Percentiles rank a stretch among this genome's conserved stretches.
Evolutionary conservation across 2,888 invertebrate genomes (phyloP).

Genomic region (Gortyna flavago): DNA sequence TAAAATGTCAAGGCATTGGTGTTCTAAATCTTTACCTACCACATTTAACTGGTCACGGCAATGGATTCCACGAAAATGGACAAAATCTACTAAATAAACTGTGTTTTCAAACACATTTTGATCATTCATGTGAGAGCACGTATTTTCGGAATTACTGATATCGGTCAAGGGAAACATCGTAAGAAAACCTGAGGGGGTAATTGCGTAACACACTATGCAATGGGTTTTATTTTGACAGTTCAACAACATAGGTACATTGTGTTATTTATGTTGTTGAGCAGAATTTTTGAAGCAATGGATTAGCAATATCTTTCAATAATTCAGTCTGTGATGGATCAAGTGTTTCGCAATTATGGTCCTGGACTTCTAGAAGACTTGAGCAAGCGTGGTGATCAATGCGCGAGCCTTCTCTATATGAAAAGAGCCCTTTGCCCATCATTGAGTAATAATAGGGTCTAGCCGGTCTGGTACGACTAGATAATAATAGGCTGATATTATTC

Average conservation of each 20-base stretch:
- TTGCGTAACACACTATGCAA: too few species aligned
- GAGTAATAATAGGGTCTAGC: neutral
- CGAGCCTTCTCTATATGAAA: neutral
- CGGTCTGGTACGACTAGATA: neutral
- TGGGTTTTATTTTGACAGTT: too few species aligned
- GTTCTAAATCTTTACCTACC: neutral
- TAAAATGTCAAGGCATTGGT: constrained; percentile 21
- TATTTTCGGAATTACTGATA: neutral
- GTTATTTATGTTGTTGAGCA: too few species aligned
- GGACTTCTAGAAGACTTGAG: too few species aligned
- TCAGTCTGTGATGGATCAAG: too few species aligned
- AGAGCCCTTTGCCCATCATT: neutral
- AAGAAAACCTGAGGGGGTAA: neutral
- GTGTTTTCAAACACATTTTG: neutral
- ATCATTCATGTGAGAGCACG: neutral
- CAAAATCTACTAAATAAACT: neutral
- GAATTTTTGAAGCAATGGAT: too few species aligned
- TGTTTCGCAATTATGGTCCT: too few species aligned
- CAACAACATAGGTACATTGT: too few species aligned
- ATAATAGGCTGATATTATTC: neutral
- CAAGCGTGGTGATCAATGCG: neutral
- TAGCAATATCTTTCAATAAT: too few species aligned
- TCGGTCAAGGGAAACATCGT: neutral
- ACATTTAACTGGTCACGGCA: neutral
- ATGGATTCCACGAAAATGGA: neutral